A percentile compares a stretch with the other conserved stretches of the same genome.
Conservation (phyloP, 2,113 vertebrate species). For the Dipodomys spectabilis region DNA sequence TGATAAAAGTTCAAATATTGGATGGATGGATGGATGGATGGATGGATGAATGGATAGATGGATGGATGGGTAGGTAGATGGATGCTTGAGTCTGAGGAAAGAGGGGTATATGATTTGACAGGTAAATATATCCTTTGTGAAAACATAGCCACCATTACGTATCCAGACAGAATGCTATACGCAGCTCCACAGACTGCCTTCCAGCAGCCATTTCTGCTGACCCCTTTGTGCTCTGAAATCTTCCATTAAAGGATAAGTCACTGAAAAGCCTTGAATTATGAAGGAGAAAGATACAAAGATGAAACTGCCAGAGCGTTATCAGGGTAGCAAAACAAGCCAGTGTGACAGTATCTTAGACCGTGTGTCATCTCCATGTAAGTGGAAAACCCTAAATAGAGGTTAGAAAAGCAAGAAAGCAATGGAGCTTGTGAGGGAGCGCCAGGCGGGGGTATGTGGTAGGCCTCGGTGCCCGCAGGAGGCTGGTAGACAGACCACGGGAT, state of each 20-base stretch:
- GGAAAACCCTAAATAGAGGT: neutral
- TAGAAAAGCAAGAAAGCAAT: neutral
- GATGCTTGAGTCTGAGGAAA: neutral
- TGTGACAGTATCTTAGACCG: neutral
- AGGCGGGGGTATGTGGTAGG: neutral
- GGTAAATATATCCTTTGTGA: neutral
- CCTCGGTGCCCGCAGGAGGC: neutral
- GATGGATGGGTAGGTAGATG: neutral
- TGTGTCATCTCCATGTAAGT: neutral
- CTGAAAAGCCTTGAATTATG: neutral
- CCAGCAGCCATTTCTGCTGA: neutral
- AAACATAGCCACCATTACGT: neutral
- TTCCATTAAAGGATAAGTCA: neutral
- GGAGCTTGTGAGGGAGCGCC: neutral
- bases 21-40: neutral
- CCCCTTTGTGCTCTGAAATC: neutral
- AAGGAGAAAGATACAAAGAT: slow-evolving; percentile 4
- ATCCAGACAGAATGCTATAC: neutral
- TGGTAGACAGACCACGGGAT: neutral
- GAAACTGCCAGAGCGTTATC: neutral
- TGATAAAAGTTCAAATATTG: neutral
- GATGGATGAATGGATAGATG: no score
- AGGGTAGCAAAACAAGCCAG: neutral
- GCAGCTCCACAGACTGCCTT: neutral
- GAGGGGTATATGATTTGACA: neutral